These are phyloP conservation scores for Peromyscus leucopus DNA, from an alignment of 2,113 vertebrate species.

Conservation along the genomic window DNA sequence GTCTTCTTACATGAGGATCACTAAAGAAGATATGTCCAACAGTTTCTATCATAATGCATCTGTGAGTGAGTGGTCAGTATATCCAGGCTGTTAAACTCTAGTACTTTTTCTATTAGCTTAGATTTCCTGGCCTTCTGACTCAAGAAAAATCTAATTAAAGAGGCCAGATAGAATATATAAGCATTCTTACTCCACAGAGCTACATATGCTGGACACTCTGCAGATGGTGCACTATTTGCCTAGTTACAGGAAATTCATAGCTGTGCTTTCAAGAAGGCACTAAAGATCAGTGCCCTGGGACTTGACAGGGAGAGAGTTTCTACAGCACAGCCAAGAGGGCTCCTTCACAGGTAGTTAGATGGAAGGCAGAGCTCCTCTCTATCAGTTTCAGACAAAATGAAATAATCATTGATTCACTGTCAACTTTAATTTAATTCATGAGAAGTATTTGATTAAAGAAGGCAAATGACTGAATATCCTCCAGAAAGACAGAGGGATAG, in stretches of 20 bases:
- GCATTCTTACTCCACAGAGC: background rate
- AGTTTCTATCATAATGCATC: background rate
- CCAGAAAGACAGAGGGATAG: background rate
- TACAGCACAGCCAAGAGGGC: background rate
- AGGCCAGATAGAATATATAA: background rate
- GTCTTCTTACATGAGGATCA: background rate
- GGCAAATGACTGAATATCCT: background rate
- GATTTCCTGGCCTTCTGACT: constrained; percentile 20
- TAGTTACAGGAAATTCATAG: background rate
- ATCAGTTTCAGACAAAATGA: constrained; percentile 19
- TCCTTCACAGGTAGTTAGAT: background rate
- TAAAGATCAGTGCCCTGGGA: background rate
- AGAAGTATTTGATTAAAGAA: constrained; percentile 50
- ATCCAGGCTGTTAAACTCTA: background rate
- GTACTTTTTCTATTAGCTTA: background rate
- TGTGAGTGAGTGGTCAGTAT: background rate
- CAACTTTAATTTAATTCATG: constrained; percentile 53
- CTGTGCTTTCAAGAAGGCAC: background rate
- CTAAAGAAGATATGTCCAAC: background rate
- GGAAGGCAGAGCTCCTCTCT: background rate
- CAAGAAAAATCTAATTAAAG: constrained; percentile 15
- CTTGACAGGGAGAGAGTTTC: background rate
- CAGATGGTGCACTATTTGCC: background rate
- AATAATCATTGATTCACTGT: constrained; percentile 3
- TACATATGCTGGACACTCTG: background rate